Conservation (phyloP, 2,113 vertebrate species). For the Albula glossodonta region DNA sequence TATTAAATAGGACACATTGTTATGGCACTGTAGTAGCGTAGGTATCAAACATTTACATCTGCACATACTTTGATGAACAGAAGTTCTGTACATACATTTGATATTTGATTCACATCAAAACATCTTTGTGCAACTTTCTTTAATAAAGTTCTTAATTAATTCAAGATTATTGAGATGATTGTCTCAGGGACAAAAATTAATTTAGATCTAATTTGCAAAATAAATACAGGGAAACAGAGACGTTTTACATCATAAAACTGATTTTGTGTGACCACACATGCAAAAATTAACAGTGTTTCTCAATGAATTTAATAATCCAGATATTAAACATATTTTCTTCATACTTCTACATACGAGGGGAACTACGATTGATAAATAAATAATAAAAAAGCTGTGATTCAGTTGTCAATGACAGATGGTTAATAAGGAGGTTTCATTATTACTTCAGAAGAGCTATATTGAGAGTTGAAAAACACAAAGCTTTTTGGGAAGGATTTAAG, state of each 20-base stretch:
- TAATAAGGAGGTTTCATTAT: not conserved
- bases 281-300: not conserved
- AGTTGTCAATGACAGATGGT: too few relatives aligned
- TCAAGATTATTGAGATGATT: slow-evolving; percentile 5
- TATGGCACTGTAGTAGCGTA: too few relatives aligned
- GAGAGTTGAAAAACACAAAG: not conserved
- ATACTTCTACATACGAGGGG: not conserved
- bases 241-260: not conserved
- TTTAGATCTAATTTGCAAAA: not conserved
- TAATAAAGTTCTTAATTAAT: not conserved
- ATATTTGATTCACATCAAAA: not conserved
- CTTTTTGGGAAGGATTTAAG: not conserved
- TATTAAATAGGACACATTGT: not conserved
- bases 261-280: not conserved
- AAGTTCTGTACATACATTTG: too few relatives aligned
- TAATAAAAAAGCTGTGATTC: not conserved
- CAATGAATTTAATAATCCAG: not conserved
- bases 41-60: too few relatives aligned
- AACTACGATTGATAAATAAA: not conserved
- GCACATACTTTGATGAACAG: too few relatives aligned
- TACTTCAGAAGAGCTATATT: not conserved
- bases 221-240: not conserved
- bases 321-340: not conserved
- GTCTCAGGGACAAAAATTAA: not conserved
- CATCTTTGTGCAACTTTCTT: not conserved